phyloP scores from a whole-genome alignment of 2,113 vertebrate genomes.

The Mesocricetus auratus region DNA sequence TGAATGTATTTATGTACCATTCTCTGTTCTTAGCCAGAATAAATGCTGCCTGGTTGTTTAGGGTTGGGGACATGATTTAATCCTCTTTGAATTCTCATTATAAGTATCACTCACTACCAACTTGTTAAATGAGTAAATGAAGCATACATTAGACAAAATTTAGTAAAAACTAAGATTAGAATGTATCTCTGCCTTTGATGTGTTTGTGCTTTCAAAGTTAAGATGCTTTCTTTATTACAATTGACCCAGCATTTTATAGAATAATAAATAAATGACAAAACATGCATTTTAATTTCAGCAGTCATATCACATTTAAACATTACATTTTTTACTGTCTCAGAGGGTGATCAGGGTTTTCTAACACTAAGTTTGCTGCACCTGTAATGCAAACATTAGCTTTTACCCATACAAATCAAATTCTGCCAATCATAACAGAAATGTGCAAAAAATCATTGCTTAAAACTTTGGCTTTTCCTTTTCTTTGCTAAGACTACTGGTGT shows the following conservation, averaged over 20 bases:
- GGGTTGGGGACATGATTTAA: neutral
- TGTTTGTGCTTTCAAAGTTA: slow-evolving; percentile 22
- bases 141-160: neutral
- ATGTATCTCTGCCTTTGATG: neutral
- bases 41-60: neutral
- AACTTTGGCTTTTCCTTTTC: neutral
- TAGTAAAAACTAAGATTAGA: neutral
- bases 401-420: slow-evolving; percentile 17
- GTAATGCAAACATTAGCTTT: slow-evolving; percentile 62
- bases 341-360: slow-evolving; percentile 53
- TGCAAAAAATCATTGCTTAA: neutral
- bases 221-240: neutral
- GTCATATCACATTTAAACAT: slow-evolving; percentile 55
- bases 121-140: slow-evolving; percentile 10
- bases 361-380: slow-evolving; percentile 52
- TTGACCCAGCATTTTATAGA: neutral
- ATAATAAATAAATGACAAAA: slow-evolving; percentile 20
- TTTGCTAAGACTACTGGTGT: slow-evolving; percentile 4
- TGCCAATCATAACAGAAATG: slow-evolving; percentile 11
- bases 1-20: slow-evolving; percentile 15
- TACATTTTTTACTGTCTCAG: slow-evolving; percentile 54
- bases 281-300: slow-evolving; percentile 47
- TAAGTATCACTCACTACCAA: neutral
- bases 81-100: neutral
- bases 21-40: neutral